A percentile compares a stretch with the other conserved stretches of the same genome.
phyloP scores from a whole-genome alignment of 2,888 invertebrate genomes.

The Chaitophorus viminalis region DNA sequence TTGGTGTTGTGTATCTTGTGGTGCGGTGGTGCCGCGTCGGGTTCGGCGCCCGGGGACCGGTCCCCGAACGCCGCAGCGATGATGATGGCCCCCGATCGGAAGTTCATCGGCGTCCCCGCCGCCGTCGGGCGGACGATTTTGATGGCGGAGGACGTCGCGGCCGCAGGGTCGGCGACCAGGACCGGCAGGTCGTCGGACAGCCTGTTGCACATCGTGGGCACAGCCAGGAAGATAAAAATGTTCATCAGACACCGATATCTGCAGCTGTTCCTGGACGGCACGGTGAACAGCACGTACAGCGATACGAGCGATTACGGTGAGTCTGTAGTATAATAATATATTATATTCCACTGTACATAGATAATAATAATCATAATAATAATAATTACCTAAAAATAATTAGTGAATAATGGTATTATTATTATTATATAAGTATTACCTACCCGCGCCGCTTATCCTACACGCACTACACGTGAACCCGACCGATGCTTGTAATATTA shows the following conservation, averaged over 20 bases:
- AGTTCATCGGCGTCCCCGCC: neutral
- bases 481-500: neutral
- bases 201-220: conserved; percentile 82
- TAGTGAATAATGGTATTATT: neutral
- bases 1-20: conserved; percentile 28
- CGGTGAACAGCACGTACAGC: conserved; percentile 84
- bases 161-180: conserved; percentile 25
- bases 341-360: too few relatives aligned
- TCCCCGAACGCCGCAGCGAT: neutral
- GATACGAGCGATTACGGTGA: conserved; percentile 86
- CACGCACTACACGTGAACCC: too few relatives aligned
- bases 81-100: conserved; percentile 2
- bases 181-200: conserved; percentile 60
- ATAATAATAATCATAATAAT: neutral
- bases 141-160: neutral
- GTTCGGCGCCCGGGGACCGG: conserved; percentile 31
- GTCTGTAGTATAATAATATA: too few relatives aligned
- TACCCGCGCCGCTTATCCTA: too few relatives aligned
- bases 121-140: neutral
- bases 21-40: conserved; percentile 30
- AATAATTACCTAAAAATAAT: too few relatives aligned
- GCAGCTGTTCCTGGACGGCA: conserved; percentile 85
- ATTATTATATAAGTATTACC: neutral
- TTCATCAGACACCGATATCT: conserved; percentile 85
- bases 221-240: conserved; percentile 83